phyloP scores from a whole-genome alignment of 2,888 invertebrate genomes.

The Callyntrura sp. region DNA sequence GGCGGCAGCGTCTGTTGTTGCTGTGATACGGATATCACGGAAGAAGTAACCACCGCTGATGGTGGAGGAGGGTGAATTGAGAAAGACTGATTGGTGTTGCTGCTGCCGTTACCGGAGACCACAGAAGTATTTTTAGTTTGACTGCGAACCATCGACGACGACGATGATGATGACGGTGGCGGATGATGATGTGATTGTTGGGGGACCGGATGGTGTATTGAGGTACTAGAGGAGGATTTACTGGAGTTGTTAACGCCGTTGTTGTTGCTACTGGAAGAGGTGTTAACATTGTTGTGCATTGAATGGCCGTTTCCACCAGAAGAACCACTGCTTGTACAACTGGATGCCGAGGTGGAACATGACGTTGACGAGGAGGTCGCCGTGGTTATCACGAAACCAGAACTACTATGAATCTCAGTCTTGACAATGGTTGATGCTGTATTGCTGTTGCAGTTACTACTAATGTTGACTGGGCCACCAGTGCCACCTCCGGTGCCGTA shows the following conservation, averaged over 20 bases:
- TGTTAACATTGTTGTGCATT: not conserved
- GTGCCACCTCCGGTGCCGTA: constrained; percentile 30
- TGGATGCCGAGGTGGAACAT: constrained; percentile 57
- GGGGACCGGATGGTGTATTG: constrained; percentile 38
- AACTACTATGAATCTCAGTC: constrained; percentile 79
- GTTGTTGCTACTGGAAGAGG: constrained; percentile 46
- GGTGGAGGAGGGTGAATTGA: constrained; percentile 67
- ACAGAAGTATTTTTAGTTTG: constrained; percentile 52
- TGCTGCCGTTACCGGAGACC: constrained; percentile 26
- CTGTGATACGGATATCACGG: constrained; percentile 75
- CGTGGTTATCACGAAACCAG: constrained; percentile 76
- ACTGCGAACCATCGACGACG: constrained; percentile 40
- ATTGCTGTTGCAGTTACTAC: constrained; percentile 38
- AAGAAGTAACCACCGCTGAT: constrained; percentile 31
- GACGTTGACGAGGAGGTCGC: constrained; percentile 68
- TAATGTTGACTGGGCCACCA: constrained; percentile 52
- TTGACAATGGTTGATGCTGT: constrained; percentile 70
- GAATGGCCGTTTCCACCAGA: constrained; percentile 5
- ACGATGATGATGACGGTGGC: constrained; percentile 26
- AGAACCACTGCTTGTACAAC: not conserved
- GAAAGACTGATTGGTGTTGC: constrained; percentile 74
- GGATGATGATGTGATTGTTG: constrained; percentile 60
- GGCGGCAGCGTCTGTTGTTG: constrained; percentile 61
- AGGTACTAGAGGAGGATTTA: constrained; percentile 36
- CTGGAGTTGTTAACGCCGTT: constrained; percentile 35